Evolutionary conservation across 2,888 invertebrate genomes (phyloP).

Genomic region (Hoplodrina blanda): DNA sequence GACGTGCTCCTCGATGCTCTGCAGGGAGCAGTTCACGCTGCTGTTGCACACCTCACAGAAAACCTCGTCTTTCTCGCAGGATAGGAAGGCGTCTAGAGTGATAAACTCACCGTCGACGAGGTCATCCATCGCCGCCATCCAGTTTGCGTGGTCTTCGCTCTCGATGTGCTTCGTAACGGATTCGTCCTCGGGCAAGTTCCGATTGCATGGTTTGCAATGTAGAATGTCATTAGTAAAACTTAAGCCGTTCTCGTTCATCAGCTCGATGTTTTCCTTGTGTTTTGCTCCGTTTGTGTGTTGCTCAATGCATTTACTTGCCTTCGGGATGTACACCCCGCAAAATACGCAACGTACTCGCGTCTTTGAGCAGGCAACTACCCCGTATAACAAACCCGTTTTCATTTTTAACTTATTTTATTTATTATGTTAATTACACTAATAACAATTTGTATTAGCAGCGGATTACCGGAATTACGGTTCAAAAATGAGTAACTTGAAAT

Average conservation of each 20-base stretch:
- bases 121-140: constrained; percentile 78
- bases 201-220: constrained; percentile 78
- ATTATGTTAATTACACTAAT: constrained; percentile 49
- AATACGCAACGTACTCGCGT: constrained; percentile 80
- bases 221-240: constrained; percentile 69
- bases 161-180: constrained; percentile 77
- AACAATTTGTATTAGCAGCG: constrained; percentile 38
- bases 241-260: constrained; percentile 79
- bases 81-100: constrained; percentile 73
- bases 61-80: constrained; percentile 74
- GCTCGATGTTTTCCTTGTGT: constrained; percentile 79
- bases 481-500: constrained; percentile 63
- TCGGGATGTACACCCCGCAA: constrained; percentile 81
- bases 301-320: constrained; percentile 81
- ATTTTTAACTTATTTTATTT: constrained; percentile 66
- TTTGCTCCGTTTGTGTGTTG: constrained; percentile 80
- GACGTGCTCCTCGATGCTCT: constrained; percentile 76
- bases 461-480: constrained; percentile 29
- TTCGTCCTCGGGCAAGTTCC: constrained; percentile 71
- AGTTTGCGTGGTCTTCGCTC: constrained; percentile 75
- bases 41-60: constrained; percentile 77
- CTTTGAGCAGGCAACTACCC: constrained; percentile 78
- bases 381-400: constrained; percentile 77
- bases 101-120: constrained; percentile 80
- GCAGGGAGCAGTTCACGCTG: constrained; percentile 70